Evolutionary conservation across 2,113 vertebrate genomes (phyloP).

Genomic region (Rhineura floridana): DNA sequence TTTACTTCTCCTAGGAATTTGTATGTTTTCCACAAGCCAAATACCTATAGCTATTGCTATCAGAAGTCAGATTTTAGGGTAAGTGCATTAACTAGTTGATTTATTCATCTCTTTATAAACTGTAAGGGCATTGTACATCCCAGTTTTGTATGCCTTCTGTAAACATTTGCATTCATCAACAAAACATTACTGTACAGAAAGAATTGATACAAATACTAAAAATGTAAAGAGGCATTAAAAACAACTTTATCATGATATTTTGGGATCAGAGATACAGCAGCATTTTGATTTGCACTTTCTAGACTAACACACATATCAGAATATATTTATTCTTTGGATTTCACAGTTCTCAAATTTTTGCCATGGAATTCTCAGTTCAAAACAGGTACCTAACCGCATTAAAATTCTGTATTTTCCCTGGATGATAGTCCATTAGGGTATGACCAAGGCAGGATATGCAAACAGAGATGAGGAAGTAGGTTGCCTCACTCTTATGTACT

Average conservation of each 20-base stretch:
- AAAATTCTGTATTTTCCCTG: too few relatives aligned
- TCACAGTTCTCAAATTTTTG: too few relatives aligned
- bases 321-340: too few relatives aligned
- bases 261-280: not conserved
- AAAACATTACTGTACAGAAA: not conserved
- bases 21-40: conserved; percentile 85
- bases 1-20: conserved; percentile 73
- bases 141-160: not conserved
- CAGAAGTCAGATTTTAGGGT: conserved; percentile 84
- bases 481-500: too few relatives aligned
- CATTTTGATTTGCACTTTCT: not conserved
- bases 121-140: not conserved
- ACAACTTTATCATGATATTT: not conserved
- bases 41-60: conserved; percentile 75
- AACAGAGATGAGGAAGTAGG: too few relatives aligned
- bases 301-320: too few relatives aligned
- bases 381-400: too few relatives aligned
- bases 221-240: conserved; percentile 17
- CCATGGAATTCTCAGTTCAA: too few relatives aligned
- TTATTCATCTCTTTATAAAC: conserved; percentile 3
- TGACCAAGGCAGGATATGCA: too few relatives aligned
- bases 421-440: too few relatives aligned
- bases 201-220: not conserved
- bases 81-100: conserved; percentile 28
- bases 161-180: not conserved